phyloP scores from a whole-genome alignment of 2,888 invertebrate species.

The Smittia sp. region DNA sequence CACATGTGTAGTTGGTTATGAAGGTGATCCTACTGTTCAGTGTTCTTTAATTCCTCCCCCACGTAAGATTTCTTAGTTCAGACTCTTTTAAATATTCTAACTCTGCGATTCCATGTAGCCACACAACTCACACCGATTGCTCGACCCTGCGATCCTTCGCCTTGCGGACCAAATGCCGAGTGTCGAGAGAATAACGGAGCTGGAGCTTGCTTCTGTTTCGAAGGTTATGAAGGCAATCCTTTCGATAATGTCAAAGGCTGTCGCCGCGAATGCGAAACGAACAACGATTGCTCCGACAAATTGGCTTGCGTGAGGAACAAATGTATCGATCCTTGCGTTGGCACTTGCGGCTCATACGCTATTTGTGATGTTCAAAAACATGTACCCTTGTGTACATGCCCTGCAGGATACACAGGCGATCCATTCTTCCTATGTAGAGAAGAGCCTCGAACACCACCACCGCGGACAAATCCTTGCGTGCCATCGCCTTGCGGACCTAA shows the following conservation, averaged over 20 bases:
- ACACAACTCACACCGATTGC: constrained; percentile 63
- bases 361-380: constrained; percentile 76
- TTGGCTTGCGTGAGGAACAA: constrained; percentile 60
- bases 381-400: constrained; percentile 74
- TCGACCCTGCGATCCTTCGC: constrained; percentile 79
- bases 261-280: constrained; percentile 72
- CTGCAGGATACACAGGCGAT: constrained; percentile 73
- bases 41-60: constrained; percentile 53
- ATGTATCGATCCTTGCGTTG: constrained; percentile 10
- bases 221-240: constrained; percentile 78
- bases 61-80: too few relatives aligned
- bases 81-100: too few relatives aligned
- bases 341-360: constrained; percentile 76
- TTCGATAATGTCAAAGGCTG: constrained; percentile 68
- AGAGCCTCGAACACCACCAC: constrained; percentile 54
- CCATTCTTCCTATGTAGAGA: constrained; percentile 74
- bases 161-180: constrained; percentile 82
- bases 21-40: constrained; percentile 74
- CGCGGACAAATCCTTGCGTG: constrained; percentile 68
- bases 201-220: constrained; percentile 78
- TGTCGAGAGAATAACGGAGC: constrained; percentile 79
- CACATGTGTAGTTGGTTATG: constrained; percentile 70
- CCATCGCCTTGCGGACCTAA: constrained; percentile 87
- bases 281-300: constrained; percentile 69
- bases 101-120: constrained; percentile 50